Base-by-base conservation (phyloP, 2,888 invertebrate species). In the Teinopalpus imperialis region DNA sequence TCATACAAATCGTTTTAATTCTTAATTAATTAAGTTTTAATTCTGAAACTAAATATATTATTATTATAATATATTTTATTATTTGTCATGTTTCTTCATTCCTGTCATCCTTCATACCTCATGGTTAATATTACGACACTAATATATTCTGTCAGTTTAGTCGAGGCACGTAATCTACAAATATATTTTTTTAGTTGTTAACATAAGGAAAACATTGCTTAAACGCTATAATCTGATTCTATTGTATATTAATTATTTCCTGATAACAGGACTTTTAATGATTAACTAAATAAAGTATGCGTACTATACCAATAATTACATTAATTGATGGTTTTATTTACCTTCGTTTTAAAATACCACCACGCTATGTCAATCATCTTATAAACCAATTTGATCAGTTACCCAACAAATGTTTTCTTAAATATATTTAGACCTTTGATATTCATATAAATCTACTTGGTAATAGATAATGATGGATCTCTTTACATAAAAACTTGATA, bases 71-170 rank as follows among this genome's bases (percentile, higher is more conserved):
- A n/a, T n/a, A n/a, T n/a, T n/a, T n/a, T n/a, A n/a, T n/a, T n/a
- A n/a, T n/a, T n/a, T n/a, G n/a, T n/a, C n/a, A n/a, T n/a, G n/a
- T n/a, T n/a, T n/a, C n/a, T n/a, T n/a, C n/a, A n/a, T n/a, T n/a
- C n/a, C n/a, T n/a, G n/a, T n/a, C n/a, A n/a, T n/a, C n/a, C n/a
- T n/a, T n/a, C n/a, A n/a, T n/a, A n/a, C n/a, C n/a, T n/a, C n/a
- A n/a, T n/a, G n/a, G n/a, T n/a, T n/a, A n/a, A n/a, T n/a, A n/a
- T n/a, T n/a, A n/a, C n/a, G n/a, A n/a, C n/a, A n/a, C n/a, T n/a
- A 34, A 12, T 34, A 12, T 34, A 34, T 34, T 34, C 20, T 34
- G 10, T 21, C 12, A 21, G 21, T 34, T 20, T 20, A 34, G 20
- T 10, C 20, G 34, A 10, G 10, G 7, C 21, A 10, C 20, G 16